These are phyloP conservation scores for Conomelus anceps DNA, from an alignment of 2,888 invertebrate species.

Conservation along the genomic window DNA sequence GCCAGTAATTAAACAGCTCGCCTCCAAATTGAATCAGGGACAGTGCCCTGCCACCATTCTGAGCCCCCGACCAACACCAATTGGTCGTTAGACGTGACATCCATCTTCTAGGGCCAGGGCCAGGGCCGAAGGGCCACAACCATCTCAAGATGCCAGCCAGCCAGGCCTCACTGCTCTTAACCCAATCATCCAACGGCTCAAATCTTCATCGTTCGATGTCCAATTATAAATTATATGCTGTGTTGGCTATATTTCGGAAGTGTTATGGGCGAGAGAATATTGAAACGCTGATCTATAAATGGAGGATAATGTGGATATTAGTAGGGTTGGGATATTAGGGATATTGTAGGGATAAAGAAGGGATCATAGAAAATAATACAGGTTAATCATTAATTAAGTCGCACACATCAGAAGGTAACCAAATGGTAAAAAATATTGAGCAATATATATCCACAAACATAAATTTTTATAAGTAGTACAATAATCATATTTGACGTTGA, in stretches of 20 bases:
- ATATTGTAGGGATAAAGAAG: too few relatives aligned
- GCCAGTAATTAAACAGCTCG: conserved; percentile 11
- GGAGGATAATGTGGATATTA: neutral
- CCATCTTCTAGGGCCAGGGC: neutral
- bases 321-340: too few relatives aligned
- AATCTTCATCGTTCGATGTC: neutral
- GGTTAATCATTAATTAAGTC: too few relatives aligned
- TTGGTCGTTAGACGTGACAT: conserved; percentile 12
- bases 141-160: neutral
- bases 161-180: neutral
- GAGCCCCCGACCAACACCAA: neutral
- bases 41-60: neutral
- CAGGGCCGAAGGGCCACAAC: neutral
- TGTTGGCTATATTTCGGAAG: neutral
- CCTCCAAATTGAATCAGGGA: conserved; percentile 8
- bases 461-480: too few relatives aligned
- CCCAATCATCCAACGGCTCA: neutral
- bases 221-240: neutral
- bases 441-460: too few relatives aligned
- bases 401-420: too few relatives aligned
- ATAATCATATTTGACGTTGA: too few relatives aligned
- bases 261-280: neutral
- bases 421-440: too few relatives aligned
- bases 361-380: too few relatives aligned
- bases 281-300: too few relatives aligned